Evolutionary conservation across 2,113 vertebrate species (phyloP), one percentile per base, ranked within the genome.

Genomic region (Romanogobio albipinnatus): DNA sequence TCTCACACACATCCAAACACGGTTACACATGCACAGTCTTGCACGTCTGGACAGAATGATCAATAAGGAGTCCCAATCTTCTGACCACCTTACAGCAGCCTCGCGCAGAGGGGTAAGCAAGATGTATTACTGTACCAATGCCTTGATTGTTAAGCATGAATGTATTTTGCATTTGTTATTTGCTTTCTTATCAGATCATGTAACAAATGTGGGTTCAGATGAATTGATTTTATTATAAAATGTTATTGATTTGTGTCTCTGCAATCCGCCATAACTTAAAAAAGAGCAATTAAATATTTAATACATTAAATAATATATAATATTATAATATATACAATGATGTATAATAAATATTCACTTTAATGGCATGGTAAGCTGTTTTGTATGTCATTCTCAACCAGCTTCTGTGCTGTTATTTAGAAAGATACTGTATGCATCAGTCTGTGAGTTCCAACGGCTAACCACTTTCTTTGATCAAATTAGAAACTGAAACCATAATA

Each of bases 11-110:
- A 68, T 33, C 45, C 68, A 74, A 49, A 26, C 47, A 76, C 82
- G 76, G 70, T 68, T 56, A 59, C 33, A 66, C 36, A 76, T 5
- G 26, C 39, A 83, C 5, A 80, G 19, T 61, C 53, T 81, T 81
- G 39, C 84, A 49, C 86, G 53, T 82, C 90, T 78, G 70, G 62
- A 68, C 80, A 82, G 83, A 71, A 86, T 85, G 88, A 80, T 92
- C 81, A 86, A 88, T 81, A 87, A 83, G 56, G 86, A 89, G 73
- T 87, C 86, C 24, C 86, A 87, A 62, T 91, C 90, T 74, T 80
- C 53, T 73, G 74, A 88, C 75, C 81, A 88, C 83, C 89, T 89
- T 19, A 87, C 84, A 56, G 73, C 64, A 82, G 84, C 82, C 51
- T 78, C 87, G 81, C 82, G 26, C 49, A 87, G 78, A 87, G 81